Evolutionary conservation across 2,888 invertebrate species (phyloP).

Genomic region (Amiota mariae): DNA sequence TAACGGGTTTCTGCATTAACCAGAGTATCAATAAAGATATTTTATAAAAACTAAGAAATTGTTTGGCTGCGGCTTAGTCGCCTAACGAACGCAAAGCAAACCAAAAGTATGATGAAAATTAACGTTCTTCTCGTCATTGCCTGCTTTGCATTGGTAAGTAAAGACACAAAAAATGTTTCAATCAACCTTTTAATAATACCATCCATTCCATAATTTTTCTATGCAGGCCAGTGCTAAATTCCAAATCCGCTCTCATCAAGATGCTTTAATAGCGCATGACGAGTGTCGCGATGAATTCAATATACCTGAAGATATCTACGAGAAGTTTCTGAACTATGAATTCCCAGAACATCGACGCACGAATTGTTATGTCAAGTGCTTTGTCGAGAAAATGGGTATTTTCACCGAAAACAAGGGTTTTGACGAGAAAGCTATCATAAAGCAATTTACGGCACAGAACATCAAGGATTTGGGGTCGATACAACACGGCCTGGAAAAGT

Average conservation of each 20-base stretch:
- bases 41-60: slow-evolving; percentile 59
- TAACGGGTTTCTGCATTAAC: slow-evolving; percentile 29
- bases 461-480: slow-evolving; percentile 54
- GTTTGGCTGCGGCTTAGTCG: slow-evolving; percentile 55
- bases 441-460: slow-evolving; percentile 63
- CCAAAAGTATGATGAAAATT: slow-evolving; percentile 59
- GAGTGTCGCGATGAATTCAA: slow-evolving; percentile 61
- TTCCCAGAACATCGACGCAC: slow-evolving; percentile 69
- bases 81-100: slow-evolving; percentile 42
- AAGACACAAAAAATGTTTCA: too few species aligned
- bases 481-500: slow-evolving; percentile 68
- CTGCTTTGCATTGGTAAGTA: slow-evolving; percentile 58
- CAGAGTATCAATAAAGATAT: slow-evolving; percentile 17
- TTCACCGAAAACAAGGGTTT: slow-evolving; percentile 65
- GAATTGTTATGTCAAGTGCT: slow-evolving; percentile 70
- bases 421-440: slow-evolving; percentile 60
- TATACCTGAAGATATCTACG: slow-evolving; percentile 67
- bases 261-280: slow-evolving; percentile 65
- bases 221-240: slow-evolving; percentile 56
- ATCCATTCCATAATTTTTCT: slow-evolving; percentile 6
- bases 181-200: slow-evolving; percentile 6
- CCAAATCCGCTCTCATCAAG: slow-evolving; percentile 60
- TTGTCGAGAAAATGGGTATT: slow-evolving; percentile 69
- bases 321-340: slow-evolving; percentile 65
- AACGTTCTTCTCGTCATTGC: slow-evolving; percentile 52